Evolutionary conservation across 2,113 vertebrate species (phyloP), one percentile per base, ranked within the genome.

Genomic region (Prionailurus bengalensis): DNA sequence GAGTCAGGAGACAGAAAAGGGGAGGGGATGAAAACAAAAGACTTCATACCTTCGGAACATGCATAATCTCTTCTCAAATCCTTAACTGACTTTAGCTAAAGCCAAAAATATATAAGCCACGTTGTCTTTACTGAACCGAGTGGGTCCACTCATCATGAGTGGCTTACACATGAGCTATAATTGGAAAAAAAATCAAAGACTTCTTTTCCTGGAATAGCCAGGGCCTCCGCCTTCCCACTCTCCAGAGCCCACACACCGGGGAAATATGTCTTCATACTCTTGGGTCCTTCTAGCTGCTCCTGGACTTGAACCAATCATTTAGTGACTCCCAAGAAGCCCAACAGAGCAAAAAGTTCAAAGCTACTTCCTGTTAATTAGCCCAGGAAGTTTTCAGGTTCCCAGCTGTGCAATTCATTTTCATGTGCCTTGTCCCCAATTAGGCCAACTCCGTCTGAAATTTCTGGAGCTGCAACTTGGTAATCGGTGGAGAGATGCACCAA

Each of bases 341-440:
- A 68, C 48, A 86, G 70, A 94, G 91, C 93, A 97, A 97, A 98
- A 89, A 89, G 95, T 96, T 92, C 71, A 96, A 96, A 97, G 94
- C 23, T 42, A 71, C 71, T 95, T 91, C 82, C 70, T 97, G 21
- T 84, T 96, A 92, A 95, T 95, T 80, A 98, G 63, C 65, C 10
- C 65, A 95, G n/a, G 45, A 25, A 95, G 48, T 68, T 78, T 73
- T 81, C 39, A 82, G 53, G 91, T 74, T 92, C 96, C 82, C 84
- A 63, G 45, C 79, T 68, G 80, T 79, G 53, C 91, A 66, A 71
- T 55, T 96, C 81, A 95, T 82, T 96, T 92, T 95, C 66, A 71
- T 39, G 31, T 79, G 74, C 63, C 95, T 61, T 55, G 33, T 3
- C 17, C 33, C 88, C 93, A 97, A 83, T 84, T 96, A 98, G 94